These are phyloP conservation scores for Pelodiscus sinensis DNA, from an alignment of 2,113 vertebrate genomes.

Conservation along the genomic window DNA sequence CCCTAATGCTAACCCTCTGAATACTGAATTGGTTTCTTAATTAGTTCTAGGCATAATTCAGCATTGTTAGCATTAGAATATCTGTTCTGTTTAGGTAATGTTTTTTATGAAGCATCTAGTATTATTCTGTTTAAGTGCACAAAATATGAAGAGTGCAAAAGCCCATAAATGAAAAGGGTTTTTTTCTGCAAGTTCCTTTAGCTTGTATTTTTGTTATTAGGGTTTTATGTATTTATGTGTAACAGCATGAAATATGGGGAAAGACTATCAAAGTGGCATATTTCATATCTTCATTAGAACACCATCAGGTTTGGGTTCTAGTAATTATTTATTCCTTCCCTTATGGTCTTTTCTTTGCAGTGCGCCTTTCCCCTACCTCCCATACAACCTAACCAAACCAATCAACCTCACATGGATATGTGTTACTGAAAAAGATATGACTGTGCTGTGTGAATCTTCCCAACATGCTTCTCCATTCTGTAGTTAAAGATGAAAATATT, in stretches of 20 bases:
- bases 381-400: neutral
- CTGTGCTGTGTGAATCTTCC: neutral
- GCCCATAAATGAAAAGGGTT: neutral
- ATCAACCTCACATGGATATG: too few relatives aligned
- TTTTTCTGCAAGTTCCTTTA: neutral
- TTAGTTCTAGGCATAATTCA: neutral
- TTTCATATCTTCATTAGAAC: neutral
- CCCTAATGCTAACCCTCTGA: too few relatives aligned
- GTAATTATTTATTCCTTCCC: neutral
- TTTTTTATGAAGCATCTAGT: neutral
- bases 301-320: neutral
- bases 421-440: neutral
- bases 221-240: neutral
- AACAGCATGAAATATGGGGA: neutral
- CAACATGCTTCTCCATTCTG: neutral
- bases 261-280: neutral
- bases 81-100: neutral
- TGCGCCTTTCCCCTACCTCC: too few relatives aligned
- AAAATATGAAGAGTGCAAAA: too few relatives aligned
- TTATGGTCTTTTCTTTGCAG: neutral
- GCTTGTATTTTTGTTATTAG: neutral
- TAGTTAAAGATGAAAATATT: neutral
- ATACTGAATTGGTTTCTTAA: too few relatives aligned
- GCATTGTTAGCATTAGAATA: neutral
- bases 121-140: too few relatives aligned